These are phyloP conservation scores for Anthopleura xanthogrammica DNA, from an alignment of 92 coral and sea anemone species.

Conservation along the genomic window DNA sequence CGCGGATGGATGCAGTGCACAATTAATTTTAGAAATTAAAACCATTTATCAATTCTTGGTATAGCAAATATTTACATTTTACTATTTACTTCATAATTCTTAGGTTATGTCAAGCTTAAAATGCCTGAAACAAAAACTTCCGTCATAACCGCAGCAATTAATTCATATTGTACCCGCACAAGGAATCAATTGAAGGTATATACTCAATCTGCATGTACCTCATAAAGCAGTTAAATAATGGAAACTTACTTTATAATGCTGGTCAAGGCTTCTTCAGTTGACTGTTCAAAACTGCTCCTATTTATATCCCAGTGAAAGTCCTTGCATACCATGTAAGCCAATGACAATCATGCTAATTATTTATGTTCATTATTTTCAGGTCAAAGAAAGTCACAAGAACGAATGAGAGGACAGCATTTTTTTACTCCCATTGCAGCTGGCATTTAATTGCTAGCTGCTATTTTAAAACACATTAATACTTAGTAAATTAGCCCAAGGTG, in stretches of 20 bases:
- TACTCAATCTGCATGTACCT: not conserved
- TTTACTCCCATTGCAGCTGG: not conserved
- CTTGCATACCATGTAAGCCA: not conserved
- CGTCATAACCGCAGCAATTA: not conserved
- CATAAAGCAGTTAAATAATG: not conserved
- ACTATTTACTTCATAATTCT: not conserved
- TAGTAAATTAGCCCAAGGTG: too few relatives aligned
- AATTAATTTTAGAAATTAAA: too few relatives aligned
- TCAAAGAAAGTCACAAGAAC: not conserved
- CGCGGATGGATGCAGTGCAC: too few relatives aligned
- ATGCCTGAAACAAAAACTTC: not conserved
- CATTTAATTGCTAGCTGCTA: not conserved
- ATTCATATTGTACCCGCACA: not conserved
- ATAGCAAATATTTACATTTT: not conserved
- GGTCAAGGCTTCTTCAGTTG: not conserved
- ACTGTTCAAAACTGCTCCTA: constrained; percentile 2
- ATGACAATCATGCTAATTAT: not conserved
- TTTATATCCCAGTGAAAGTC: not conserved
- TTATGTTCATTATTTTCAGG: not conserved
- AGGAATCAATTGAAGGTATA: not conserved
- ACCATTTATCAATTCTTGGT: not conserved
- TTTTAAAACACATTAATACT: too few relatives aligned
- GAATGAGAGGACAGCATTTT: not conserved
- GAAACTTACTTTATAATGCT: not conserved
- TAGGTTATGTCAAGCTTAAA: not conserved